Conservation (phyloP, 2,113 vertebrate species). For the Pluvialis apricaria region DNA sequence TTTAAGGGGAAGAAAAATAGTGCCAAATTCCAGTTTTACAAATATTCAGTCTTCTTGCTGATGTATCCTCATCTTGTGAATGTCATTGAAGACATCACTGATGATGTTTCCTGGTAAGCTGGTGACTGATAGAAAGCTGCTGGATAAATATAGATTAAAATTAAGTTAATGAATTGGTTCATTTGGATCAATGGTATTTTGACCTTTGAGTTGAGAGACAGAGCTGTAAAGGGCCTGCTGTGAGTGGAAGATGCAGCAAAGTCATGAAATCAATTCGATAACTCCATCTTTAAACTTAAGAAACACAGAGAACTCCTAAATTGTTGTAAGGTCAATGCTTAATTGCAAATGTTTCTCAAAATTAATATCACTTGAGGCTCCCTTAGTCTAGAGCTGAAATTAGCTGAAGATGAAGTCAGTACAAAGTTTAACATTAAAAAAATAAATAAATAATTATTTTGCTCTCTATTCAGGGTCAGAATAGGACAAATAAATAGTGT, state of each 20-base stretch:
- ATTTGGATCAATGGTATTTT: neutral
- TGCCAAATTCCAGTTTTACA: neutral
- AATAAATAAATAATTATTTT: neutral
- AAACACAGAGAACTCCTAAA: neutral
- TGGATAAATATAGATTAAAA: neutral
- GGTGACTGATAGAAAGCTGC: neutral
- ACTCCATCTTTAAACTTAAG: neutral
- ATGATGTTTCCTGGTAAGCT: neutral
- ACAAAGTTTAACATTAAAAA: neutral
- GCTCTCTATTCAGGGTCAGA: neutral
- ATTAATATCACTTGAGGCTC: neutral
- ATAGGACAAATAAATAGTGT: neutral
- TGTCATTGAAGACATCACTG: neutral
- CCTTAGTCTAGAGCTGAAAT: neutral
- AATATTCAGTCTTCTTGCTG: neutral
- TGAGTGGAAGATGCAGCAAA: neutral
- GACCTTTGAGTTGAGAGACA: neutral
- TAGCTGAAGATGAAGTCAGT: neutral
- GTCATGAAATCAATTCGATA: neutral
- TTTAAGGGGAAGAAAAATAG: neutral
- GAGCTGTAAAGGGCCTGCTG: neutral
- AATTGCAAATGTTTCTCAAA: neutral
- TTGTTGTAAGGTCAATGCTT: neutral
- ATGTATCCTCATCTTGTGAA: neutral
- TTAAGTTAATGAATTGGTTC: neutral